phyloP scores from a whole-genome alignment of 1,140 invertebrate species.

The Penaeus japonicus region DNA sequence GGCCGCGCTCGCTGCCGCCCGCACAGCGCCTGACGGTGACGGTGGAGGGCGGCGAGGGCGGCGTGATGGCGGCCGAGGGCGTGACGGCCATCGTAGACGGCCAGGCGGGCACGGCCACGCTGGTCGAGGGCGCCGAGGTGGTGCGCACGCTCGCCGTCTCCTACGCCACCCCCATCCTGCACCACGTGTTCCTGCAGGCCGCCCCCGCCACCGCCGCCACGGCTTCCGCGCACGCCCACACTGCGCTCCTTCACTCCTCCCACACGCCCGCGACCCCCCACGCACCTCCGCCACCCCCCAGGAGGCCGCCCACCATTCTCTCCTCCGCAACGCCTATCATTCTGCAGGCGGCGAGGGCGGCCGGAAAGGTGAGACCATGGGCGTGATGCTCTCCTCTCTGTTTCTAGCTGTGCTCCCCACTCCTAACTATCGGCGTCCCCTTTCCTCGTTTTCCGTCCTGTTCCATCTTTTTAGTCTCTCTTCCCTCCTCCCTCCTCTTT shows the following conservation, averaged over 20 bases:
- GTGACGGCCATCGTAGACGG: constrained; percentile 54
- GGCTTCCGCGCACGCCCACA: not conserved
- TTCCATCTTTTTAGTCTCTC: too few relatives aligned
- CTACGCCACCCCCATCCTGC: constrained; percentile 58
- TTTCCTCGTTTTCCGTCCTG: too few relatives aligned
- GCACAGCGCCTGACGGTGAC: constrained; percentile 35
- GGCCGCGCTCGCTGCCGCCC: constrained; percentile 16
- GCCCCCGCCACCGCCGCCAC: not conserved
- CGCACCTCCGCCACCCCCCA: not conserved
- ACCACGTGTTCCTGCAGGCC: constrained; percentile 54
- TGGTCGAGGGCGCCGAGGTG: constrained; percentile 57
- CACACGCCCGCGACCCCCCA: not conserved
- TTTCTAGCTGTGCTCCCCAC: too few relatives aligned
- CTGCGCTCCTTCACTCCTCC: not conserved
- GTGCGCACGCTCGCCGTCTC: constrained; percentile 54
- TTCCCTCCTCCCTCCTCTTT: not conserved
- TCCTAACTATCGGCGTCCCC: too few relatives aligned
- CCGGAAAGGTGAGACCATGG: not conserved
- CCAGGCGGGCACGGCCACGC: constrained; percentile 45
- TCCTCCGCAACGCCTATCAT: constrained; percentile 7
- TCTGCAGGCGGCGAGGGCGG: constrained; percentile 3
- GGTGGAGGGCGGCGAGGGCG: constrained; percentile 25
- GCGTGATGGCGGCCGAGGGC: constrained; percentile 1
- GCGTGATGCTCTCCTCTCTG: not conserved
- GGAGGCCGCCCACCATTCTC: not conserved